Base-by-base conservation (phyloP, 2,888 invertebrate species). In the Allophyes oxyacanthae region DNA sequence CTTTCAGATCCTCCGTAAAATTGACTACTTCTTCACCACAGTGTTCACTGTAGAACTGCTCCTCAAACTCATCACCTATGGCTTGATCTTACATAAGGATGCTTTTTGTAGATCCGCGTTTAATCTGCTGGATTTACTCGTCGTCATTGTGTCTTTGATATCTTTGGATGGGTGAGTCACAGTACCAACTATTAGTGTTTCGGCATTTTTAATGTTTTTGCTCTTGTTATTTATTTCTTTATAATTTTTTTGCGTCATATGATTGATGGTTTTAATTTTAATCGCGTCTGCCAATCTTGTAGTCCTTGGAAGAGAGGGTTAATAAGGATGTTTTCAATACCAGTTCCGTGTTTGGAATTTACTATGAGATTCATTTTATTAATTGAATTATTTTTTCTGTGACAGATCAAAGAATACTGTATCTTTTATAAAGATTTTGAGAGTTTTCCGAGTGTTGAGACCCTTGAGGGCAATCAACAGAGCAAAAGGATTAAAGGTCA, bases 391-490 rank as follows among this genome's bases (percentile, higher is more conserved):
- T 41, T 32, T 43, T 64, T 54, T 56, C 58, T 26, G 53, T 41
- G 30, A 28, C 89, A 96, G 97, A 86, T 95, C 96, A 76, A 95
- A 64, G 26, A 67, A 89, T 85, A 97, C 97, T 69, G 97, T 99
- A 86, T 98, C 98, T 53, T 98, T 99, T 78, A 99, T 99, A 83
- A 99, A 99, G 95, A 99, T 99, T 92, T 96, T 99, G 83, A 97
- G 99, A 92, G 99, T 99, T 43, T 95, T 98, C 75, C 96, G 99
- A 84, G 99, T 99, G 49, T 95, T 99, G 79, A 96, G 99, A 88
- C 99, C 99, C 45, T 95, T 99, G 50, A 96, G 99, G 88, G 99
- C 99, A 72, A 99, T 99, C 91, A 99, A 99, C 94, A 96, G 99
- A 91, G 99, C 99, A 62, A 99, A 99, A 94, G 99, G 99, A 88